Base-by-base conservation (phyloP, 2,797 vertebrate genomes). In the Margarornis squamiger region DNA sequence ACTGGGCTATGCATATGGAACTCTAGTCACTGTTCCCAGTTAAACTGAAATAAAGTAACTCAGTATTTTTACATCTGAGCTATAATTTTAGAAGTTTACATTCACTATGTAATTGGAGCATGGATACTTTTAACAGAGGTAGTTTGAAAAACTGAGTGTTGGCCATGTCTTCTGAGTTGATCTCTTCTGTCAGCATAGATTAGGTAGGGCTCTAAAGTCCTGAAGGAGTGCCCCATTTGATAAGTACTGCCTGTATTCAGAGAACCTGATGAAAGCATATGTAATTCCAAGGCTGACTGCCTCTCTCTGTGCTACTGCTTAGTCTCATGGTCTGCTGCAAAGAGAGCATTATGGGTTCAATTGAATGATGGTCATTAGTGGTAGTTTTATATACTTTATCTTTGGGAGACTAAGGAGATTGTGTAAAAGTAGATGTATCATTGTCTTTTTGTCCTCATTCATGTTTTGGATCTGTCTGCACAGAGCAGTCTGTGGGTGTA, bases 211-310 rank as follows among this genome's bases (percentile, higher is more conserved):
- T 84, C 32, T 84, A 5, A 67, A 45, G 12, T 80, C 46, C 70
- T 38, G 55, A 61, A 94, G 88, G 61, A 72, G 3, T 23, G 38
- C 10, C 48, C 34, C 3, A 13, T 73, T 81, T 86, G 67, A 4
- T 79, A 73, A 93, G 19, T 62, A 39, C 23, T 90, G 52, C 39
- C 48, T 27, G 55, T 65, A 81, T 88, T 92, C 18, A 43, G 27
- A 68, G 48, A 82, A 78, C 26, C 43, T 84, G 30, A 58, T 72
- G 75, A 81, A 88, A 82, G 65, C 51, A 24, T 22, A 3, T 46
- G 38, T 82, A 94, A 46, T 91, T 52, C 49, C 14, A 54, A 88
- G 72, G 61, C 10, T 92, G 75, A 51, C 82, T 96, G 72, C 48
- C 19, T 93, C 76, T 88, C 10, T 3, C 51, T 85, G 34, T 77